Conservation (phyloP, 2,888 invertebrate genomes). For the Acrocyrtus sp. region DNA sequence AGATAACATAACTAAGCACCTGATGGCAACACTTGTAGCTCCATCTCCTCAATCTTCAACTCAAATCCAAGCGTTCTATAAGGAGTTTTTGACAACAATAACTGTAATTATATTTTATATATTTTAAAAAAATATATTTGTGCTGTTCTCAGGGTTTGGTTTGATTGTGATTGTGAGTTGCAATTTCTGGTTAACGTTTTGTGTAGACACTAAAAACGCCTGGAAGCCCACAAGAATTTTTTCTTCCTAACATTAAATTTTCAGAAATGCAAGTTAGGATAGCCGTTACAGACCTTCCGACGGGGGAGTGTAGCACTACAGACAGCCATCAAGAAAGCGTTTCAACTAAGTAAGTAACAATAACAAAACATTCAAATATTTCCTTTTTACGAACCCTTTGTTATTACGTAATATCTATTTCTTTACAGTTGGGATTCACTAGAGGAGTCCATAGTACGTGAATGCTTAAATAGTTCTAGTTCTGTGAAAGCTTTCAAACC, state of each 20-base stretch:
- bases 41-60: constrained; percentile 67
- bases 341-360: constrained; percentile 2
- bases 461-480: constrained; percentile 45
- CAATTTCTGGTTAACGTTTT: too few species aligned
- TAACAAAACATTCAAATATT: constrained; percentile 5
- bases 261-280: constrained; percentile 52
- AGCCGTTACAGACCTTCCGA: constrained; percentile 44
- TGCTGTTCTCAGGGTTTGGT: too few species aligned
- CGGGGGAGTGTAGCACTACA: constrained; percentile 41
- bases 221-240: constrained; percentile 51
- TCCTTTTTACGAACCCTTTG: too few species aligned
- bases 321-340: background rate
- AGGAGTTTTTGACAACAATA: constrained; percentile 52
- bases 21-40: constrained; percentile 73
- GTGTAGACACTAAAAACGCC: too few species aligned
- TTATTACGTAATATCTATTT: background rate
- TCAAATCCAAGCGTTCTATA: constrained; percentile 54
- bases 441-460: constrained; percentile 55
- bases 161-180: too few species aligned
- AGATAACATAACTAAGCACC: constrained; percentile 46
- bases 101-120: too few species aligned
- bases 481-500: constrained; percentile 56
- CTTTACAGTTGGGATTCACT: constrained; percentile 50
- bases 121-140: too few species aligned
- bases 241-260: constrained; percentile 50